Base-by-base conservation (phyloP, 2,797 vertebrate species). In the Brachyrhaphis roseni region DNA sequence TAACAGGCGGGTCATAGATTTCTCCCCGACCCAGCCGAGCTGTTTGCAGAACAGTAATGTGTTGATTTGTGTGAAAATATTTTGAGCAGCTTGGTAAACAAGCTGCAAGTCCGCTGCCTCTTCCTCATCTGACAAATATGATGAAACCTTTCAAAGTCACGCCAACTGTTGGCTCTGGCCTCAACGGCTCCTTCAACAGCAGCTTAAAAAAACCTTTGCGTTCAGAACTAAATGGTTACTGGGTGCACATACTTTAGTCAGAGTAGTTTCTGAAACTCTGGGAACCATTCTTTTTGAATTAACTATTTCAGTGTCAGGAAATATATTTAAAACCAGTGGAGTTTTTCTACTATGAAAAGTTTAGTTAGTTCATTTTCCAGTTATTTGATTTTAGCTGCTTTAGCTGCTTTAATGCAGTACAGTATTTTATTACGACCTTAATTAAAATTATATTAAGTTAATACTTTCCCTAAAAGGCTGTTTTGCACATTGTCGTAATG, bases 61-160 rank as follows among this genome's bases (percentile, higher is more conserved):
- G 80, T 75, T 79, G 31, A 82, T 84, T 86, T 77, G 51, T 87
- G 78, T 70, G 23, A 66, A 79, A 86, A 88, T 79, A 81, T 82
- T 86, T 72, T 53, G 72, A 73, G 28, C 26, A 46, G 43, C 64
- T 83, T 31, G 18, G 53, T 80, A 87, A 87, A 85, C 80, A 83
- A 86, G 81, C 74, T 66, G 28, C 0, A 11, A 72, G 71, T 76
- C 72, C n/a, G 18, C 0, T 46, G 64, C 68, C 28, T 79, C 53
- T 10, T 74, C 62, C 18, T 74, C 68, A 20, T 78, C 46, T 78
- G 64, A 86, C 18, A 55, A 75, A 78, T 16, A 46, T 53, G 75
- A 82, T 53, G 75, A 83, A 84, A 80, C 75, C 47, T 55, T 51
- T 70, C 16, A 51, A 73, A 76, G 79, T 57, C 47, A 41, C 62